Evolutionary conservation across 2,888 invertebrate genomes (phyloP).

Genomic region (Eupithecia abbreviata): DNA sequence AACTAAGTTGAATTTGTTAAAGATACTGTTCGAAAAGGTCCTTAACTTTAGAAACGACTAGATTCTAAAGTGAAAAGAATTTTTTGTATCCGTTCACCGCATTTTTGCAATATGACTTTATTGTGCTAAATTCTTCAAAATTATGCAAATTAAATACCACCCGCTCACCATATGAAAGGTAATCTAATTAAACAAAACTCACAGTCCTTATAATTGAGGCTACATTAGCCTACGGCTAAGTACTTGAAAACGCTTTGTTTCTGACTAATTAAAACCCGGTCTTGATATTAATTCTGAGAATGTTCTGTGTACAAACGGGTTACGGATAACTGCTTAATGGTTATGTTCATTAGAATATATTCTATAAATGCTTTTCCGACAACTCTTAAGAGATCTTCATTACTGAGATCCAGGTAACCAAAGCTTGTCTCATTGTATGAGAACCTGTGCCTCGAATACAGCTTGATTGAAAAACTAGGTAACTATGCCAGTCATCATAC

Average conservation of each 20-base stretch:
- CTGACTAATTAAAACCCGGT: conserved; percentile 17
- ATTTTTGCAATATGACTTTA: background rate
- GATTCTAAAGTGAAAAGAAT: no score
- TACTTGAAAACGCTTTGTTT: conserved; percentile 18
- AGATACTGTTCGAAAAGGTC: no score
- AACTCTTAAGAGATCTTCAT: background rate
- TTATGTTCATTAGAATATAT: background rate
- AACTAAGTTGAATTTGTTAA: no score
- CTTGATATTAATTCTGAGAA: conserved; percentile 13
- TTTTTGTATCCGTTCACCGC: no score
- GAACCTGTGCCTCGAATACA: background rate
- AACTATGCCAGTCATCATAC: no score
- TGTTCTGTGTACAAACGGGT: background rate
- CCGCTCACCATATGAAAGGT: conserved; percentile 30
- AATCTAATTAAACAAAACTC: conserved; percentile 34
- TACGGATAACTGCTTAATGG: background rate
- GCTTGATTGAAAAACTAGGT: background rate
- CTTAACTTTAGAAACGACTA: no score
- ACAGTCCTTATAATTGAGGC: conserved; percentile 25
- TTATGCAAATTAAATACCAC: conserved; percentile 45
- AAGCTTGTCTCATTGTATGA: background rate
- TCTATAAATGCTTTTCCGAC: background rate
- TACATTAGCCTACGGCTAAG: conserved; percentile 25
- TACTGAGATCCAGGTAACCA: background rate
- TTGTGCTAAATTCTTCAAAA: conserved; percentile 1